Evolutionary conservation across 2,888 invertebrate genomes (phyloP), one percentile per base, ranked within the genome.

Genomic region (Melanargia galathea): DNA sequence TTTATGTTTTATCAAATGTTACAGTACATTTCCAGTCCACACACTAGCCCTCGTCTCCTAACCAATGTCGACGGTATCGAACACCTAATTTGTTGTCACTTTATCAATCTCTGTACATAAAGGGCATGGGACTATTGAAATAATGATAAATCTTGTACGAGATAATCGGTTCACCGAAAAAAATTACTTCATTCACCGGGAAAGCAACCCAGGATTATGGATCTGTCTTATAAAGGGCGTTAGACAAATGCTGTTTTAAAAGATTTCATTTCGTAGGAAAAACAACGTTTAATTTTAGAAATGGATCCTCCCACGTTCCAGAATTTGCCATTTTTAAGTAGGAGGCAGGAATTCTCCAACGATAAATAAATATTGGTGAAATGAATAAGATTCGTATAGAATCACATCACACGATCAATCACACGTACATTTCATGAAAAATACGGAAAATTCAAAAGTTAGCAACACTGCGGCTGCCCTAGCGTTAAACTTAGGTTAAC

Each of bases 101-200:
- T 20, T 20, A 52, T 20, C 18, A 52, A 52, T 35, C 52, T 20
- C 30, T 16, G n/a, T 35, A 30, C 30, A 30, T 49, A 35, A 52
- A 52, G 33, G 35, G 13, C 13, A 33, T 51, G 13, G 20, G 35
- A 10, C 13, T 18, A 33, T 52, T 35, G 52, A 20, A 52, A 35
- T 52, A 35, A 52, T 52, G 60, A 55, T 67, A 68, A 68, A 68
- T 68, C 64, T 66, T 40, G 60, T 60, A 55, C 70, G 72, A 78
- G 76, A 78, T 75, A 76, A 82, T 78, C 73, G 75, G 78, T 74
- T 76, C 79, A 79, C 79, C 77, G 72, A 78, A 81, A 82, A 81
- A 82, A 84, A 85, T 76, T 74, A 75, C 79, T 81, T 71, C 77
- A 82, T 84, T 75, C 77, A 81, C 80, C 78, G 73, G 66, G 71